phyloP scores from a whole-genome alignment of 1,140 invertebrate species.

The Apolygus lucorum region DNA sequence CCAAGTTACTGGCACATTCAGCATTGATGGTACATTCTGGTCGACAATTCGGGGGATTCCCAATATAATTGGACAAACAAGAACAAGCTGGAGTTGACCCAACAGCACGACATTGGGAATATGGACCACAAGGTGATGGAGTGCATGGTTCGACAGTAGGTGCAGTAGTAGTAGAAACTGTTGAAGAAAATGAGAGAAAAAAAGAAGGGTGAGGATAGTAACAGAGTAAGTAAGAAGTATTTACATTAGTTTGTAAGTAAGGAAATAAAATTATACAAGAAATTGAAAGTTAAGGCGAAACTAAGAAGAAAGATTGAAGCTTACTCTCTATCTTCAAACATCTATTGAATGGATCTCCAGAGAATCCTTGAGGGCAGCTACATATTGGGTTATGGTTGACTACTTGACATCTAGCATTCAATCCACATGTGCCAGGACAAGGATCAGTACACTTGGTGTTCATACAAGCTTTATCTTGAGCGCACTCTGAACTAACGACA shows the following conservation, averaged over 20 bases:
- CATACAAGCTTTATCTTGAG: slow-evolving; percentile 40
- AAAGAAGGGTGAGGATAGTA: slow-evolving; percentile 27
- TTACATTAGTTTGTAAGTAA: slow-evolving; percentile 1
- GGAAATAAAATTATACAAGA: not conserved
- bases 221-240: slow-evolving; percentile 26
- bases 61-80: slow-evolving; percentile 45
- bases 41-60: slow-evolving; percentile 45
- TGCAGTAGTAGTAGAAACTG: slow-evolving; percentile 34
- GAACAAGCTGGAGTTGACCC: slow-evolving; percentile 43
- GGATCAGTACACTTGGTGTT: slow-evolving; percentile 43
- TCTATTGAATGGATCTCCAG: slow-evolving; percentile 45
- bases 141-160: slow-evolving; percentile 40
- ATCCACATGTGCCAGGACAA: slow-evolving; percentile 44
- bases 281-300: too few species aligned
- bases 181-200: slow-evolving; percentile 31
- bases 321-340: slow-evolving; percentile 51
- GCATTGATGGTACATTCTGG: slow-evolving; percentile 46
- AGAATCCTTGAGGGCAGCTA: slow-evolving; percentile 39
- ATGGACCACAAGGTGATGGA: slow-evolving; percentile 46
- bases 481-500: slow-evolving; percentile 41
- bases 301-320: slow-evolving; percentile 36
- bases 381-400: slow-evolving; percentile 43
- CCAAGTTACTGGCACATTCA: slow-evolving; percentile 44
- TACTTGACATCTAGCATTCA: slow-evolving; percentile 41
- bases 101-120: slow-evolving; percentile 43